These are phyloP conservation scores for Vulpes lagopus DNA, from an alignment of 2,113 vertebrate species.

Conservation along the genomic window DNA sequence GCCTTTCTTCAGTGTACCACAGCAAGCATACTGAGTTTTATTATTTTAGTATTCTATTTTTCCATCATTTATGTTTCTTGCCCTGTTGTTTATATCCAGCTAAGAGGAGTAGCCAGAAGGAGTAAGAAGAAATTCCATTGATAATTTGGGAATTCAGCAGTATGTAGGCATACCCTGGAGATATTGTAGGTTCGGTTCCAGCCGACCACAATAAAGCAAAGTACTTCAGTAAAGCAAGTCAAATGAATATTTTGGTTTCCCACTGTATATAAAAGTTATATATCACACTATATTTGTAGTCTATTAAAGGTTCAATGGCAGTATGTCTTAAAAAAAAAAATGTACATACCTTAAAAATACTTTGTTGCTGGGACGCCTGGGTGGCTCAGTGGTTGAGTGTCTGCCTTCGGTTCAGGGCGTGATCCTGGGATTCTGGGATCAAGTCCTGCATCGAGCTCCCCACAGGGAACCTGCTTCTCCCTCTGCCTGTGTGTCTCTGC, in stretches of 20 bases:
- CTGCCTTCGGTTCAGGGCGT: too few species aligned
- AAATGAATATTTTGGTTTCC: not conserved
- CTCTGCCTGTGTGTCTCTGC: too few species aligned
- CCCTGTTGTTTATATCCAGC: not conserved
- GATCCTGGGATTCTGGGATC: too few species aligned
- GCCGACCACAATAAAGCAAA: not conserved
- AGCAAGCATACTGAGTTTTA: not conserved
- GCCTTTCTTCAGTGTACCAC: constrained; percentile 6
- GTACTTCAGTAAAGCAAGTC: not conserved
- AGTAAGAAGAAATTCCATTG: constrained; percentile 7
- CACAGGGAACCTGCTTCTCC: too few species aligned
- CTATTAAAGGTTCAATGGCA: not conserved
- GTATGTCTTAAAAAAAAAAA: not conserved
- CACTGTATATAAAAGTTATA: not conserved
- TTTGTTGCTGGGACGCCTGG: not conserved
- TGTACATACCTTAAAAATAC: not conserved
- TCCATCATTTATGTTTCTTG: not conserved
- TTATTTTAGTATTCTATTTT: constrained; percentile 5
- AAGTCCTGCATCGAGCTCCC: too few species aligned
- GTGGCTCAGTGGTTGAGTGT: too few species aligned
- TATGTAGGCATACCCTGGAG: not conserved
- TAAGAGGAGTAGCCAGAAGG: not conserved
- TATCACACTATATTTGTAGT: not conserved
- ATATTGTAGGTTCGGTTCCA: not conserved
- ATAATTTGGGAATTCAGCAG: constrained; percentile 2